Evolutionary conservation across 1,140 invertebrate genomes (phyloP).

Genomic region (honey bee (Apis mellifera)): Amel_HAv3.1 CM009940.2:9139001-9139500

Average conservation of each 20-base stretch:
- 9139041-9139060: conserved; percentile 47
- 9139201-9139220: conserved; percentile 44
- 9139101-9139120: conserved; percentile 60
- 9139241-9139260: conserved; percentile 44
- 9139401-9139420: too few species aligned
- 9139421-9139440: too few species aligned
- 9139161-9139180: conserved; percentile 64
- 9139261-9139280: conserved; percentile 16
- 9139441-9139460: conserved; percentile 8
- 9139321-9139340: neutral
- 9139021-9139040: conserved; percentile 72
- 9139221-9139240: conserved; percentile 40
- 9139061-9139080: conserved; percentile 29
- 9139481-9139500: conserved; percentile 65
- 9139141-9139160: conserved; percentile 61
- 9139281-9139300: neutral
- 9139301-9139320: conserved; percentile 7
- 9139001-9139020: conserved; percentile 77
- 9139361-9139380: conserved; percentile 5
- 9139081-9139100: conserved; percentile 42
- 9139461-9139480: conserved; percentile 66
- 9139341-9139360: neutral
- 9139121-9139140: conserved; percentile 62
- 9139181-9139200: conserved; percentile 56
- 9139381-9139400: neutral